A percentile compares a stretch with the other conserved stretches of the same genome.
Conservation (phyloP, 1,140 invertebrate genomes). For the Rhyacophila brunnea region DNA sequence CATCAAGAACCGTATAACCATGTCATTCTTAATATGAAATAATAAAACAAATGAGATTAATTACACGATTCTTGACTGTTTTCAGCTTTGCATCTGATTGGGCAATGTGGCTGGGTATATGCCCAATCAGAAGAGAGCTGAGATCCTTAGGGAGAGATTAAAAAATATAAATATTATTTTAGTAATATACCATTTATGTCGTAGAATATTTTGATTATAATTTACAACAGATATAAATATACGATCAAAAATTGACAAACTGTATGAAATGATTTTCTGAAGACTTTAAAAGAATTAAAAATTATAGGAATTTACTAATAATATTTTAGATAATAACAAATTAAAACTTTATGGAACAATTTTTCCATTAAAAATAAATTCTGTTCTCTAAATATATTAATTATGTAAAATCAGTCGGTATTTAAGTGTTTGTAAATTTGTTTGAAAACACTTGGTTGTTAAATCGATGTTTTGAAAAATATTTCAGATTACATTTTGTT, state of each 20-base stretch:
- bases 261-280: too few relatives aligned
- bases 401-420: too few relatives aligned
- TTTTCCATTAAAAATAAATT: too few relatives aligned
- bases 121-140: slow-evolving; percentile 38
- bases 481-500: too few relatives aligned
- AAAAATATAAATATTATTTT: slow-evolving; percentile 9
- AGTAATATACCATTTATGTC: not conserved
- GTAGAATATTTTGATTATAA: slow-evolving; percentile 5
- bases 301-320: too few relatives aligned
- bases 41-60: not conserved
- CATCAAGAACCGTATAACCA: not conserved
- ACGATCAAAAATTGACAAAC: not conserved
- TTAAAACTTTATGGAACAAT: too few relatives aligned
- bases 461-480: too few relatives aligned
- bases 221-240: not conserved
- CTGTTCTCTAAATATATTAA: too few relatives aligned
- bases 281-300: not conserved
- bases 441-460: too few relatives aligned
- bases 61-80: slow-evolving; percentile 11
- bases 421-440: too few relatives aligned
- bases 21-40: not conserved
- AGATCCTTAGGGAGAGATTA: not conserved
- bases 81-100: slow-evolving; percentile 36
- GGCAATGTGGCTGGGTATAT: slow-evolving; percentile 40
- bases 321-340: too few relatives aligned